Percentiles rank a stretch among this genome's conserved stretches.
These are phyloP conservation scores for Takifugu bimaculatus DNA, from an alignment of 2,113 vertebrate species.

Conservation along the genomic window DNA sequence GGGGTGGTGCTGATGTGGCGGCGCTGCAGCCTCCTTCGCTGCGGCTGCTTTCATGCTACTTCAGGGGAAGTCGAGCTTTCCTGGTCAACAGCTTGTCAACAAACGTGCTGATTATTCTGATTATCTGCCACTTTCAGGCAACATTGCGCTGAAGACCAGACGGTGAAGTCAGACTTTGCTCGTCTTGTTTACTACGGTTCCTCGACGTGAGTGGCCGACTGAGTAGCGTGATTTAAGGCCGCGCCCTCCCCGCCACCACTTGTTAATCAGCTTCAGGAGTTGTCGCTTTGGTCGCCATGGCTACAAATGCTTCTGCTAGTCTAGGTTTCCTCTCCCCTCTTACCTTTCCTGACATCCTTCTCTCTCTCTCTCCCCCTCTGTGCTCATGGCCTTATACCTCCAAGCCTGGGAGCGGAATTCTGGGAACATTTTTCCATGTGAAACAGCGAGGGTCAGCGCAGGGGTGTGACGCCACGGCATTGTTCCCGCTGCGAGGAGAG, in stretches of 20 bases:
- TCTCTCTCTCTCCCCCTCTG: constrained; percentile 23
- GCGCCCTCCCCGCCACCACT: constrained; percentile 13
- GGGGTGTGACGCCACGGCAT: constrained; percentile 84
- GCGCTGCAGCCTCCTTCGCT: constrained; percentile 12
- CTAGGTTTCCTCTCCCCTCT: constrained; percentile 55
- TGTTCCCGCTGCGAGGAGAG: constrained; percentile 80
- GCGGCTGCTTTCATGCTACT: constrained; percentile 2
- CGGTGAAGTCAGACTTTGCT: constrained; percentile 1
- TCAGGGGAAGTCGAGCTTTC: neutral
- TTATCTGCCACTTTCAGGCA: constrained; percentile 20
- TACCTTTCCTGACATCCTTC: constrained; percentile 45
- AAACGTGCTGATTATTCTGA: constrained; percentile 48
- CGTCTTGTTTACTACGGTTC: constrained; percentile 32
- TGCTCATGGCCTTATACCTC: constrained; percentile 55
- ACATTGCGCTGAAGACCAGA: neutral
- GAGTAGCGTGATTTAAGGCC: constrained; percentile 27
- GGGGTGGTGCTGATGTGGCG: constrained; percentile 1
- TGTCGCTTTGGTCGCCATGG: constrained; percentile 44
- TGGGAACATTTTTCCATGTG: constrained; percentile 83
- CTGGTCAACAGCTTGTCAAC: no score
- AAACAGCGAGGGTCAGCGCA: constrained; percentile 76
- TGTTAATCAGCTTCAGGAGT: constrained; percentile 45
- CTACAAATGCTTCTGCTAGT: constrained; percentile 51
- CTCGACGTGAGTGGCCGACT: constrained; percentile 13
- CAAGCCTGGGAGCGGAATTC: constrained; percentile 82